Percentiles rank a stretch among this genome's conserved stretches.
These are phyloP conservation scores for Bimastos eiseni DNA, from an alignment of 2,888 invertebrate species.

Conservation along the genomic window DNA sequence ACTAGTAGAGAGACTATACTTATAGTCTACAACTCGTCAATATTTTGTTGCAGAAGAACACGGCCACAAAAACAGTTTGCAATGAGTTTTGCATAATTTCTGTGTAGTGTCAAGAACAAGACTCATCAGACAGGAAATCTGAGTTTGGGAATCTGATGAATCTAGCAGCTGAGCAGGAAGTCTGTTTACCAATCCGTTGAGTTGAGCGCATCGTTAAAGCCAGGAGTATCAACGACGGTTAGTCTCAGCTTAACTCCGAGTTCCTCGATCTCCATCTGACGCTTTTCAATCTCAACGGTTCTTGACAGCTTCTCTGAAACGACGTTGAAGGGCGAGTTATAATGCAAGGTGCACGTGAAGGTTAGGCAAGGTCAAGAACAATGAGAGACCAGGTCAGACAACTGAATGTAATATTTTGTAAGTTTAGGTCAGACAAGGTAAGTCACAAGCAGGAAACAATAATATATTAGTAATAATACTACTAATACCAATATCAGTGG, in stretches of 20 bases:
- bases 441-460: not conserved
- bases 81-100: not conserved
- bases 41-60: not conserved
- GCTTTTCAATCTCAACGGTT: constrained; percentile 90
- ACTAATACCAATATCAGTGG: not conserved
- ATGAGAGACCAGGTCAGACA: not conserved
- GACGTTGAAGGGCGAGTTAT: no score
- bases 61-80: not conserved
- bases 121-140: not conserved
- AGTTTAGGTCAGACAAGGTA: not conserved
- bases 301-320: constrained; percentile 75
- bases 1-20: not conserved
- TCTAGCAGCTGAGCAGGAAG: not conserved
- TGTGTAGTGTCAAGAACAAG: not conserved
- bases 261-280: constrained; percentile 70
- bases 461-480: not conserved
- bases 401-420: not conserved
- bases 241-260: constrained; percentile 60
- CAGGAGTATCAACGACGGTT: constrained; percentile 61
- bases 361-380: not conserved
- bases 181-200: constrained; percentile 53
- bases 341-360: no score
- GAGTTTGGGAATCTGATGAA: not conserved
- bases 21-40: no score
- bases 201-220: constrained; percentile 61